A percentile compares a stretch with the other conserved stretches of the same genome.
These are phyloP conservation scores for Drosophila bifasciata DNA, from an alignment of 1,140 invertebrate genomes.

Conservation along the genomic window DNA sequence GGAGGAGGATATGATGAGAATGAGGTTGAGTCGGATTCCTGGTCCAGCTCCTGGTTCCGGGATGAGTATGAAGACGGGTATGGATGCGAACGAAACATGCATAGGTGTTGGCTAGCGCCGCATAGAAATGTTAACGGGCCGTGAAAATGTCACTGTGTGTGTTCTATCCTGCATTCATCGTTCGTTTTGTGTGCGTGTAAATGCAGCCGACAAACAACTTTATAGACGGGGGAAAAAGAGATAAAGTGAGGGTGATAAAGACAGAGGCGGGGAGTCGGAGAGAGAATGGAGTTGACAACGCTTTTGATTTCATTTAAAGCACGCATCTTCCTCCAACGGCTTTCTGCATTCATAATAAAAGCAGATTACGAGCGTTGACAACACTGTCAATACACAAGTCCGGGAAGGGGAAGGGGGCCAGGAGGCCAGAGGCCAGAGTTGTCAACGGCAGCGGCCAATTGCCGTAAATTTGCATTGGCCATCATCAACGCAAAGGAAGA, in stretches of 20 bases:
- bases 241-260: neutral
- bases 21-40: neutral
- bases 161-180: constrained; percentile 27
- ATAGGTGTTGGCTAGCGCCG: constrained; percentile 66
- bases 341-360: constrained; percentile 63
- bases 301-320: constrained; percentile 72
- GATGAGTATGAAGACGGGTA: neutral
- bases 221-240: constrained; percentile 42
- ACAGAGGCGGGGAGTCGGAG: neutral
- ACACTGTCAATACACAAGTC: constrained; percentile 66
- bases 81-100: no score
- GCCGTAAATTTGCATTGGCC: constrained; percentile 72
- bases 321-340: constrained; percentile 55
- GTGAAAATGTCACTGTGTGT: constrained; percentile 11
- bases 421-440: constrained; percentile 21
- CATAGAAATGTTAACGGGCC: constrained; percentile 70
- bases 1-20: neutral
- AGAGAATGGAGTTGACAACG: constrained; percentile 31
- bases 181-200: constrained; percentile 42
- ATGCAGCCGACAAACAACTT: constrained; percentile 69
- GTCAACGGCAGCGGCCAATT: constrained; percentile 71
- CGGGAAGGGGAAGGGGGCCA: neutral
- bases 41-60: neutral
- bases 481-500: constrained; percentile 53
- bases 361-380: constrained; percentile 76